Percentiles rank a stretch among this genome's conserved stretches.
These are phyloP conservation scores for Rattus norvegicus DNA, from an alignment of 2,113 vertebrate species.

Conservation along the genomic window DNA sequence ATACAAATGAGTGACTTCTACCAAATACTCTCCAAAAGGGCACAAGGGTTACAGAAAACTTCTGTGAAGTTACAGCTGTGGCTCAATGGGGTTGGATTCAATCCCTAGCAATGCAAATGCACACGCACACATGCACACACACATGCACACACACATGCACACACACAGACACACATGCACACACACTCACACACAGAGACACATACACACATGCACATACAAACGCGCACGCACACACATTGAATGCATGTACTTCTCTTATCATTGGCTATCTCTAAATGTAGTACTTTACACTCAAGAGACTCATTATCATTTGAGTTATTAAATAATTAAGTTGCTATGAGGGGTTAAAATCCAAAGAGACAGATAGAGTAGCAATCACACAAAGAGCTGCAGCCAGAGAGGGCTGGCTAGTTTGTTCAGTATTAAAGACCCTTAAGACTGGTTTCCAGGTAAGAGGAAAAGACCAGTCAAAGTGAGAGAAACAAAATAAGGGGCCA, in stretches of 20 bases:
- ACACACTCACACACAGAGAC: no score
- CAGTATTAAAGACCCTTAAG: not conserved
- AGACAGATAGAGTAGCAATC: not conserved
- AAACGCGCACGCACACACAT: not conserved
- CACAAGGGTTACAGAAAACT: not conserved
- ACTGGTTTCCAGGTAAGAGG: not conserved
- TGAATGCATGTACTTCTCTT: not conserved
- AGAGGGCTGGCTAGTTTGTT: not conserved
- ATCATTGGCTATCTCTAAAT: not conserved
- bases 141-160: not conserved
- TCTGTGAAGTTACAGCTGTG: not conserved
- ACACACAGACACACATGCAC: no score
- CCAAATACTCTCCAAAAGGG: not conserved
- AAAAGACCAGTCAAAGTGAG: not conserved
- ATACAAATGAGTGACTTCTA: not conserved
- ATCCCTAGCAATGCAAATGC: not conserved
- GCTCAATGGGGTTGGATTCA: not conserved
- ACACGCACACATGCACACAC: not conserved
- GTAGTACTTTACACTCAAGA: not conserved
- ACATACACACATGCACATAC: not conserved
- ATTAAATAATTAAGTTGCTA: not conserved
- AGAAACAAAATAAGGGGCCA: not conserved
- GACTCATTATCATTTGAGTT: not conserved
- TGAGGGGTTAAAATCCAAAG: not conserved
- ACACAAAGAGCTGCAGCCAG: not conserved